Base-by-base conservation (phyloP, 1,140 invertebrate species). In the Zaprionus camerounensis region DNA sequence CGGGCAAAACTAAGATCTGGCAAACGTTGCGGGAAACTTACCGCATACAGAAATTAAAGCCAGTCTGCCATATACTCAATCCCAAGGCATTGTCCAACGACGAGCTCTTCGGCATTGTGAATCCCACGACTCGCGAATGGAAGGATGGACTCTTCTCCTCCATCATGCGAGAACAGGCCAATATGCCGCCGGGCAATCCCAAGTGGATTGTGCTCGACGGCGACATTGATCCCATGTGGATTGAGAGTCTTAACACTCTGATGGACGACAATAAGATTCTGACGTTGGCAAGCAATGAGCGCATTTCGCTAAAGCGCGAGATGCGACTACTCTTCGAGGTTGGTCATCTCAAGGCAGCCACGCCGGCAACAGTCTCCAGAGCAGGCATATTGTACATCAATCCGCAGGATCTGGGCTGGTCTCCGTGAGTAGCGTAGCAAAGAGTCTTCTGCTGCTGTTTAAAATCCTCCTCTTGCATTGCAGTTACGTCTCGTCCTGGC, bases 171-270 rank as follows among this genome's bases (percentile, higher is more conserved):
- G 98, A 99, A 86, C 97, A 98, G 94, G 97, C 96, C 2, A 98
- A 98, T 92, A 95, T 97, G 94, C 81, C 86, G 13, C 77, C 81
- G 0, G 82, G 81, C 0, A 96, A 97, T 38, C 97, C 98, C 0
- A 98, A 98, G 92, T 99, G 98, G 98, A 98, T 99, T 81, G 96
- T 99, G 3, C 94, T 99, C 17, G 98, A 99, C 92, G 98, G 98
- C 36, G 98, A 99, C 91, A 99, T 99, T 85, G 98, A 99, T 94
- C 98, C 98, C 1, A 98, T 98, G 97, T 99, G 98, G 98, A 99
- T 99, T 82, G 98, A 99, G 93, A 98, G 97, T 2, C 94, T 99
- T 0, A 99, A 99, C 85, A 97, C 96, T 3, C 93, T 97, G 12
- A 97, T 97, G 96, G 96, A 97, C 81, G 96, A 97, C 83, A 97